These are phyloP conservation scores for Phasia obesa DNA, from an alignment of 2,888 invertebrate species.

Conservation along the genomic window DNA sequence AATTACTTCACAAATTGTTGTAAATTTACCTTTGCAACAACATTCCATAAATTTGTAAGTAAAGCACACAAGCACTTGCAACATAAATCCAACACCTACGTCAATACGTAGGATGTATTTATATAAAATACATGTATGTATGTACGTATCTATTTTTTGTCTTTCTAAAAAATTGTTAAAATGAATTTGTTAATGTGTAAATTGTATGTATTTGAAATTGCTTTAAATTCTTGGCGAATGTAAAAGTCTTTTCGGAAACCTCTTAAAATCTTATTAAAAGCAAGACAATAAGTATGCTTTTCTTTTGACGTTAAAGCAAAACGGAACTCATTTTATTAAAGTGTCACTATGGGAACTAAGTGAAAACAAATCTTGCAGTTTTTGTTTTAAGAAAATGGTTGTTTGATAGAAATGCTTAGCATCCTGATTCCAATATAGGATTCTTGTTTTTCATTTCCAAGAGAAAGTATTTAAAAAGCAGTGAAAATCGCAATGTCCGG, in stretches of 20 bases:
- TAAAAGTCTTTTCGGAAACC: constrained; percentile 33
- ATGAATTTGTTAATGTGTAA: neutral
- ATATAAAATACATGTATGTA: neutral
- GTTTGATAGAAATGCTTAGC: too few relatives aligned
- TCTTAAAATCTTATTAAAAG: constrained; percentile 52
- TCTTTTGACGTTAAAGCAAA: neutral
- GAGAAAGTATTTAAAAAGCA: too few relatives aligned
- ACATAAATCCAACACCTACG: neutral
- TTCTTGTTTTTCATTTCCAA: too few relatives aligned
- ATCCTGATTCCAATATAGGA: too few relatives aligned
- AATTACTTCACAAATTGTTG: constrained; percentile 37
- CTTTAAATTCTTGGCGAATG: neutral
- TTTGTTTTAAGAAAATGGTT: too few relatives aligned
- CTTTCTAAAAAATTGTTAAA: neutral
- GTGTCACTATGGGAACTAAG: neutral
- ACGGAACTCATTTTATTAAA: too few relatives aligned
- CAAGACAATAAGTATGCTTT: constrained; percentile 28
- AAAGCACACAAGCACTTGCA: neutral
- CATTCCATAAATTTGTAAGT: neutral
- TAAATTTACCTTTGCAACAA: constrained; percentile 21
- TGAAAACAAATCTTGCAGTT: too few relatives aligned
- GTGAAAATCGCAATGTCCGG: too few relatives aligned
- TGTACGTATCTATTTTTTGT: neutral
- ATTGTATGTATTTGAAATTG: neutral
- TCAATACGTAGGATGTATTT: neutral